Evolutionary conservation across 2,113 vertebrate genomes (phyloP).

Genomic region (Sardina pilchardus): DNA sequence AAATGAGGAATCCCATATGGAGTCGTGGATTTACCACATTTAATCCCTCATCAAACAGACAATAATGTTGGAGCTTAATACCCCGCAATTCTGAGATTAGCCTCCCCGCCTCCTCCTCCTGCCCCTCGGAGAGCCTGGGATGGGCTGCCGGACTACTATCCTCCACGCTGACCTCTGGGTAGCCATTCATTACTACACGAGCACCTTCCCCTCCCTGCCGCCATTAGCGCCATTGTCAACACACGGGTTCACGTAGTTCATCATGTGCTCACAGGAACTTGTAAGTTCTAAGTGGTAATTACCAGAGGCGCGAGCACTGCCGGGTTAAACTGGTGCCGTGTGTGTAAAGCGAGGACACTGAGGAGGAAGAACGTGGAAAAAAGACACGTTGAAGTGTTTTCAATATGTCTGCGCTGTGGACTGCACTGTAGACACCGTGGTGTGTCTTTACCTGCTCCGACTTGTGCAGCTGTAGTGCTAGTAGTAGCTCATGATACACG

Average conservation of each 20-base stretch:
- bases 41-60: conserved; percentile 81
- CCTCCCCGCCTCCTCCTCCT: conserved; percentile 59
- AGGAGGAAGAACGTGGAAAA: background rate
- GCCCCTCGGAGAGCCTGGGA: conserved; percentile 55
- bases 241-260: background rate
- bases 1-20: conserved; percentile 78
- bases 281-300: conserved; percentile 7
- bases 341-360: background rate
- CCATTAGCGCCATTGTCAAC: conserved; percentile 24
- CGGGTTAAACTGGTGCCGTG: background rate
- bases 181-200: conserved; percentile 50
- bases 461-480: background rate
- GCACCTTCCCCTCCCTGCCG: conserved; percentile 47
- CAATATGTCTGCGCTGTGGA: background rate
- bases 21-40: conserved; percentile 77
- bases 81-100: conserved; percentile 69
- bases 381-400: too few relatives aligned
- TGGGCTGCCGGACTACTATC: conserved; percentile 61
- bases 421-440: background rate
- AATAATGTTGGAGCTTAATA: conserved; percentile 76
- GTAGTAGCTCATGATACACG: background rate
- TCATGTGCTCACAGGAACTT: background rate
- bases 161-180: conserved; percentile 70
- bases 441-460: background rate
- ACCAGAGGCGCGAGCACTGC: background rate